Evolutionary conservation across 2,797 vertebrate genomes (phyloP).

Genomic region (Ispidina lecontei): DNA sequence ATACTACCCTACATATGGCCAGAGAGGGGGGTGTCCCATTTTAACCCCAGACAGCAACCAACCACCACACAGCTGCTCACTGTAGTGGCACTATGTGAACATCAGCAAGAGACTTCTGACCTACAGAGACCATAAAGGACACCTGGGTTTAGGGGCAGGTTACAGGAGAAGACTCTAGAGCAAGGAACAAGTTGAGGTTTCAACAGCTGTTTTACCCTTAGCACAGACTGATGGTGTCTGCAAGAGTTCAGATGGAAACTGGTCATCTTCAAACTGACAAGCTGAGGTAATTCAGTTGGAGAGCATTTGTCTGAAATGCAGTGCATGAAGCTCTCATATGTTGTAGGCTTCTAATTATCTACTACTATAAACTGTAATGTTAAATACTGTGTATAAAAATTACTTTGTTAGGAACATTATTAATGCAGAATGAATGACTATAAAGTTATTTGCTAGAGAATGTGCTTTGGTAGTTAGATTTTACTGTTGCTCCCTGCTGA

Average conservation of each 20-base stretch:
- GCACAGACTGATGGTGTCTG: background rate
- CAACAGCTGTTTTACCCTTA: background rate
- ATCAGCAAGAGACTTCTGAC: background rate
- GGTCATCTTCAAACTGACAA: background rate
- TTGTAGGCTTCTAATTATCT: background rate
- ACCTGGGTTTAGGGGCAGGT: background rate
- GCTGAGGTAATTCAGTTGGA: background rate
- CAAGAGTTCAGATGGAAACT: background rate
- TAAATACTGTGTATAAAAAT: background rate
- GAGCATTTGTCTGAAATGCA: background rate
- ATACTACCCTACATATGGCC: background rate
- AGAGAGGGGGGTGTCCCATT: background rate
- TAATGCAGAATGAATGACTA: background rate
- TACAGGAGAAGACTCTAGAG: background rate
- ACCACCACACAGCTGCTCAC: background rate
- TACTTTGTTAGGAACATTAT: background rate
- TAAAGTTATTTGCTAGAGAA: background rate
- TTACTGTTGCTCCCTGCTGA: background rate
- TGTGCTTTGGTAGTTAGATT: background rate
- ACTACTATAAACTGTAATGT: background rate
- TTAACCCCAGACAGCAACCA: background rate
- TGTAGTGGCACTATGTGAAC: background rate
- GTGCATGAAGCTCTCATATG: background rate
- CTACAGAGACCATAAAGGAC: background rate
- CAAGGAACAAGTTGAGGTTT: background rate